These are phyloP conservation scores for Gymnoscelis rufifasciata DNA, from an alignment of 2,888 invertebrate species.

Conservation along the genomic window DNA sequence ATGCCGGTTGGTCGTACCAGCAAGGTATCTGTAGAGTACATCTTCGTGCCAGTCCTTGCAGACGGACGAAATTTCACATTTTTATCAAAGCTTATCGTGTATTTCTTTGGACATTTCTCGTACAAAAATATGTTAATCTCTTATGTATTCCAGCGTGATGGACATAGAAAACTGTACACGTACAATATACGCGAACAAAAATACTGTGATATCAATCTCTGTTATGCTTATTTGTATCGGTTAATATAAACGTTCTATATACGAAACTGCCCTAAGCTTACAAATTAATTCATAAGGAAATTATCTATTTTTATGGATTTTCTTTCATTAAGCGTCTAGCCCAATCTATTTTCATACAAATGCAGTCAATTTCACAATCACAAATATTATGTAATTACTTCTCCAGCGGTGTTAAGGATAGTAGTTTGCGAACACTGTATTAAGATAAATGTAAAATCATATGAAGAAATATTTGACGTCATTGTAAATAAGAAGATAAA, in stretches of 20 bases:
- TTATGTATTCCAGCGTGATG: slow-evolving; percentile 5
- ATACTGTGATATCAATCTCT: neutral
- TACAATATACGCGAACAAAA: neutral
- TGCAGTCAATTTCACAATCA: slow-evolving; percentile 13
- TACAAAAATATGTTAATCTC: slow-evolving; percentile 22
- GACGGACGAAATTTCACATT: slow-evolving; percentile 7
- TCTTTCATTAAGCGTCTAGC: neutral
- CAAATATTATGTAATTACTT: slow-evolving; percentile 15
- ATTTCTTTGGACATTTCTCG: slow-evolving; percentile 14
- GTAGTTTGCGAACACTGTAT: too few relatives aligned
- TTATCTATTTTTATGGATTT: slow-evolving; percentile 1
- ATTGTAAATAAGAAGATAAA: too few relatives aligned
- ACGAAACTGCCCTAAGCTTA: slow-evolving; percentile 5
- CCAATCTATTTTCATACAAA: slow-evolving; percentile 3
- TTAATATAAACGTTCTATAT: neutral
- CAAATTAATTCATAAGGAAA: slow-evolving; percentile 12
- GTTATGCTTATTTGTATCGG: neutral
- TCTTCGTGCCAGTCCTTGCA: slow-evolving; percentile 6
- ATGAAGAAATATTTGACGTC: too few relatives aligned
- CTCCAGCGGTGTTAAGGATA: slow-evolving; percentile 1
- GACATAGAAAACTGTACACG: slow-evolving; percentile 1
- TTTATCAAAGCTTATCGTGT: slow-evolving; percentile 12
- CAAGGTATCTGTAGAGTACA: neutral
- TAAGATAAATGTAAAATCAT: too few relatives aligned
- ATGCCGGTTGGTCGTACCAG: too few relatives aligned